Base-by-base conservation (phyloP, 2,113 vertebrate genomes). In the Pelodiscus sinensis region DNA sequence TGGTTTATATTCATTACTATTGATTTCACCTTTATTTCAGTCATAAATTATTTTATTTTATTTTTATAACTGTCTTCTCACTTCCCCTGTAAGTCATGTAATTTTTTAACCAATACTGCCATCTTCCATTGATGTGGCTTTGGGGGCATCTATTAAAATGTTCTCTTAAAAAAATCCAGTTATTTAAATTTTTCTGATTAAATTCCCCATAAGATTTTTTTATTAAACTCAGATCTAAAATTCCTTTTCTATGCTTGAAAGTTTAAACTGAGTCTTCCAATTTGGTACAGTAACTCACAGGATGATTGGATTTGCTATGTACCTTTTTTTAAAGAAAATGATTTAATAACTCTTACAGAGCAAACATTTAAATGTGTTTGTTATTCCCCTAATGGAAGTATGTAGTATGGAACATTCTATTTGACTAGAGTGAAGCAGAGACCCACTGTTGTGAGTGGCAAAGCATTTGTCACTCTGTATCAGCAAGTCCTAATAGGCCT, bases 371-470 rank as follows among this genome's bases (percentile, higher is more conserved):
- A 22, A 82, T 52, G 6, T 54, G 6, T 81, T 73, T 88, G 35
- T 83, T 87, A 90, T 50, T 93, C 38, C 68, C 31, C 38, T 75
- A 25, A 84, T 5, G 22, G 38, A 82, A 84, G 7, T 38, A 73
- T 82, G 58, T 92, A 86, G 90, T 88, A 92, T 87, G 84, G 56
- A 94, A 54, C 13, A 75, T 54, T 73, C 71, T 22, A 25, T 90
- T 92, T 82, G 80, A 58, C 2, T 1, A 65, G 29, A 16, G 29
- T 65, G 29, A 31, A 31, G 14, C 29, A 65, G 29, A 15, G 62
- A 7, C 62, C 14, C 15, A 4, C 14, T 65, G 62, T 13, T 65
- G 62, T 29, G 29, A 65, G 62, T 58, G 57, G 22, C 57, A 58
- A 58, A 58, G 57, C 9, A 10, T 11, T 58, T 58, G 24, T 25